These are phyloP conservation scores for Pyrrhia umbra DNA, from an alignment of 2,888 invertebrate genomes.

Conservation along the genomic window DNA sequence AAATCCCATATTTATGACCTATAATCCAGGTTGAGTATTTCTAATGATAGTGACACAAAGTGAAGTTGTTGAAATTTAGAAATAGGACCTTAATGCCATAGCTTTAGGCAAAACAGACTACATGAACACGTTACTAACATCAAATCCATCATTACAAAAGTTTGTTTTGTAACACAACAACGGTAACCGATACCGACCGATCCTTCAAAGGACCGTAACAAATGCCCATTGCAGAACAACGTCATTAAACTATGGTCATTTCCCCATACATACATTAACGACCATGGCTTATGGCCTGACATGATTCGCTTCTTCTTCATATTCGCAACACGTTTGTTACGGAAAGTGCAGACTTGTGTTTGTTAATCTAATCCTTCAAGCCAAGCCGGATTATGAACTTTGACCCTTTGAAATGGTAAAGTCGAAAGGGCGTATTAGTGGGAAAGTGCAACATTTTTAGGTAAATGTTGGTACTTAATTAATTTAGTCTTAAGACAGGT, in stretches of 20 bases:
- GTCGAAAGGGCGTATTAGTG: background rate
- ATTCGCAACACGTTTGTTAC: constrained; percentile 36
- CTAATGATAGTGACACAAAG: too few species aligned
- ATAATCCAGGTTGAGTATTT: too few species aligned
- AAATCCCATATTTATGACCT: too few species aligned
- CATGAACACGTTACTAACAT: background rate
- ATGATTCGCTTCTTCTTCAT: constrained; percentile 14
- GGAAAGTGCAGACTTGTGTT: constrained; percentile 50
- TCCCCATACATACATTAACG: constrained; percentile 39
- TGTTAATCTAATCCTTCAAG: constrained; percentile 19
- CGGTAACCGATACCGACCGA: constrained; percentile 13
- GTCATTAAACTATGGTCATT: constrained; percentile 44
- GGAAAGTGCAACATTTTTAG: background rate
- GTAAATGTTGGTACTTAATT: background rate
- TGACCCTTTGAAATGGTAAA: background rate
- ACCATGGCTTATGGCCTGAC: constrained; percentile 19
- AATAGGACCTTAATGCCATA: background rate
- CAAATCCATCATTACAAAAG: background rate
- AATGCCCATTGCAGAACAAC: constrained; percentile 31
- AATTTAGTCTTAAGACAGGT: background rate
- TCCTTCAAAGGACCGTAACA: constrained; percentile 32
- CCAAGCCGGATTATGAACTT: constrained; percentile 9
- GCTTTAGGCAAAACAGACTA: background rate
- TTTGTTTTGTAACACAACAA: constrained; percentile 24
- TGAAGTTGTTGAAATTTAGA: background rate